phyloP scores from a whole-genome alignment of 1,140 invertebrate genomes.

The Heliothis virescens region DNA sequence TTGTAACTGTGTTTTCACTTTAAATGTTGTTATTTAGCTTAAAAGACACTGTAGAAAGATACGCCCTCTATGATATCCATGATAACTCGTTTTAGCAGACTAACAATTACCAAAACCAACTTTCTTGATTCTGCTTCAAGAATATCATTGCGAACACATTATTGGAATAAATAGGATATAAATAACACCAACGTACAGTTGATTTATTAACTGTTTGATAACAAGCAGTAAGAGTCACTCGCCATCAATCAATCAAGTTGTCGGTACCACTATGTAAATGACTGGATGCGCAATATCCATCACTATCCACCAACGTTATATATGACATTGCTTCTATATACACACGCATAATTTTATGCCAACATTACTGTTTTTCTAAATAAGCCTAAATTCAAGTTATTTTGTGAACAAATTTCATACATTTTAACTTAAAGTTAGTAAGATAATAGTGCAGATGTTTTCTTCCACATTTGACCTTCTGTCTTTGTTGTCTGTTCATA shows the following conservation, averaged over 20 bases:
- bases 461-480: conserved; percentile 30
- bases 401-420: too few species aligned
- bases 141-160: not conserved
- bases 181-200: conserved; percentile 39
- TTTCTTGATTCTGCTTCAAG: not conserved
- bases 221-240: conserved; percentile 51
- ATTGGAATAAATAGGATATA: conserved; percentile 38
- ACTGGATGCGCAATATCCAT: conserved; percentile 37
- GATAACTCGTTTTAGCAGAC: too few species aligned
- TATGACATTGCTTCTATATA: conserved; percentile 6
- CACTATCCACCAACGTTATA: not conserved
- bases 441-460: conserved; percentile 34
- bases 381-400: too few species aligned
- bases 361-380: too few species aligned
- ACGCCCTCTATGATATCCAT: too few species aligned
- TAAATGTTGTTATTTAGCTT: too few species aligned
- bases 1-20: too few species aligned
- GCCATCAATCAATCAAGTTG: conserved; percentile 54
- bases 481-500: conserved; percentile 18
- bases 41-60: too few species aligned
- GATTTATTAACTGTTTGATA: conserved; percentile 54
- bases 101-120: too few species aligned
- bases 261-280: conserved; percentile 49
- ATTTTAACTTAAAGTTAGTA: conserved; percentile 1
- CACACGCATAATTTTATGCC: too few species aligned